phyloP scores from a whole-genome alignment of 1,140 invertebrate species.

The Hycleus cichorii region DNA sequence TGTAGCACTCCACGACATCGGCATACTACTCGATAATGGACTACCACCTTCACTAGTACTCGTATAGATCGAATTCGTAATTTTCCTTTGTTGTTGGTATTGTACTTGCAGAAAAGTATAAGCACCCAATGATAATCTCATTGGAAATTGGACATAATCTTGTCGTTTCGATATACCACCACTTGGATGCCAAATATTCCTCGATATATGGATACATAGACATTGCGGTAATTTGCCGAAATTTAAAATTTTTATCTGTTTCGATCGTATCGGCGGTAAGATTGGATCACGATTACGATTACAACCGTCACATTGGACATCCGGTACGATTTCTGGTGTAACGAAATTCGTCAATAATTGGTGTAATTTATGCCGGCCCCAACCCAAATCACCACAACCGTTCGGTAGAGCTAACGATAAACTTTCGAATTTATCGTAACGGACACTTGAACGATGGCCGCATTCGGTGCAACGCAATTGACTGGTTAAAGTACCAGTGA shows the following conservation, averaged over 20 bases:
- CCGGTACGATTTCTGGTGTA: conserved; percentile 71
- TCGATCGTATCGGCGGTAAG: conserved; percentile 43
- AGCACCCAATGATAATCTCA: conserved; percentile 70
- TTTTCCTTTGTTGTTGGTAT: conserved; percentile 27
- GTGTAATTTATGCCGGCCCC: conserved; percentile 52
- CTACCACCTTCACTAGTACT: conserved; percentile 40
- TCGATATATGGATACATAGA: conserved; percentile 79
- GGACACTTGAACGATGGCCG: conserved; percentile 71
- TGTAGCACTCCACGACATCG: conserved; percentile 24
- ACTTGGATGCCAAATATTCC: conserved; percentile 68
- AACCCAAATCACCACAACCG: conserved; percentile 45
- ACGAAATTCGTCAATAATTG: conserved; percentile 74
- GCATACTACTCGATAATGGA: conserved; percentile 37
- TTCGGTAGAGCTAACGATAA: conserved; percentile 68
- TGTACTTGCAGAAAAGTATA: conserved; percentile 60
- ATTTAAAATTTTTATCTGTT: conserved; percentile 72
- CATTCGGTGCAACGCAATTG: conserved; percentile 76
- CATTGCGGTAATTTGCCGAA: conserved; percentile 79
- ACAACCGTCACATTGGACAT: conserved; percentile 78
- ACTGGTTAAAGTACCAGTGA: conserved; percentile 75
- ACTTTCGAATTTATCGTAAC: conserved; percentile 85
- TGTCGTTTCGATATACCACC: conserved; percentile 73
- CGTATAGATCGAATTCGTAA: conserved; percentile 35
- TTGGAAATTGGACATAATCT: conserved; percentile 81
- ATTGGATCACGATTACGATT: conserved; percentile 45